A percentile compares a stretch with the other conserved stretches of the same genome.
Conservation (phyloP, 1,140 invertebrate species). For the Protaetia brevitarsis region DNA sequence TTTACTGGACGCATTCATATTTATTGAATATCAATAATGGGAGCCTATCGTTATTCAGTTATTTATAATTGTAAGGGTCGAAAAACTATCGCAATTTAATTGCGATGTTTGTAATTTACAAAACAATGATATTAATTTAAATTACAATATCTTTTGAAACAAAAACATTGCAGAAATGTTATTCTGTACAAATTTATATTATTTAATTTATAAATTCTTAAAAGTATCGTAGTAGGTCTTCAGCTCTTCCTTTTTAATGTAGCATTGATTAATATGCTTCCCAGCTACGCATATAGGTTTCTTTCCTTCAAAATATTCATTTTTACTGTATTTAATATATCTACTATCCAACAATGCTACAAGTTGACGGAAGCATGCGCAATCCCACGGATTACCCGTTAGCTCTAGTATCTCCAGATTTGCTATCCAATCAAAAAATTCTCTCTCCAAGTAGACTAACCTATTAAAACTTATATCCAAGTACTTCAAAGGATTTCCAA, state of each 20-base stretch:
- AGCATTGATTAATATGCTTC: background rate
- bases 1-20: no score
- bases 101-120: no score
- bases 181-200: no score
- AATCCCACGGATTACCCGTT: conserved; percentile 22
- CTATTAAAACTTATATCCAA: conserved; percentile 13
- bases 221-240: background rate
- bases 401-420: conserved; percentile 11
- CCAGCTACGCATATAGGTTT: conserved; percentile 17
- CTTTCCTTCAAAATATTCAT: conserved; percentile 7
- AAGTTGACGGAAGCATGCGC: background rate
- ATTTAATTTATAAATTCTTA: no score
- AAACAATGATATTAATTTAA: no score
- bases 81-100: no score
- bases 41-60: no score
- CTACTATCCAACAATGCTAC: background rate
- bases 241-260: background rate
- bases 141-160: no score
- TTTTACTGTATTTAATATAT: background rate
- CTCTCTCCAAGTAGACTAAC: background rate
- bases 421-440: conserved; percentile 5
- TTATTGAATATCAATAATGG: no score
- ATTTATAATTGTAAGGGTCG: no score
- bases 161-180: no score
- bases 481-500: conserved; percentile 17